A percentile compares a stretch with the other conserved stretches of the same genome.
phyloP scores from a whole-genome alignment of 2,113 vertebrate species.

The Talpa occidentalis region DNA sequence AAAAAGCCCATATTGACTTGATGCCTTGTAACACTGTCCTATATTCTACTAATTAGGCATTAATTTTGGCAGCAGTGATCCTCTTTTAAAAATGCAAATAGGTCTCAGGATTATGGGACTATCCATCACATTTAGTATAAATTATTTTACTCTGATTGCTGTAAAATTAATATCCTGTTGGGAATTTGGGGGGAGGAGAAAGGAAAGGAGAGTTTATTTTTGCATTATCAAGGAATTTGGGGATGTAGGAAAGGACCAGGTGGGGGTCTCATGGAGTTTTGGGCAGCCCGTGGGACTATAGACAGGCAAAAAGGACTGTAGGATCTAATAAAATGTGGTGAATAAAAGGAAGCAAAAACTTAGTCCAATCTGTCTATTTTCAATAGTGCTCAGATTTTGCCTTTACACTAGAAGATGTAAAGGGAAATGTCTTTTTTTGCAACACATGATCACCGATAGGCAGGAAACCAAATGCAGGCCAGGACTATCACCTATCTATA shows the following conservation, averaged over 20 bases:
- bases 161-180: background rate
- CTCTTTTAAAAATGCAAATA: constrained; percentile 2
- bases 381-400: background rate
- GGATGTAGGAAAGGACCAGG: background rate
- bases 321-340: background rate
- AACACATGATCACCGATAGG: background rate
- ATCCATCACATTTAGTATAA: constrained; percentile 17
- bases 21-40: background rate
- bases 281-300: background rate
- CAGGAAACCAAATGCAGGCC: background rate
- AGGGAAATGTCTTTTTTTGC: background rate
- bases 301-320: background rate
- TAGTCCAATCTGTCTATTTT: background rate
- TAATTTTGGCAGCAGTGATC: constrained; percentile 21
- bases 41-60: background rate
- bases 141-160: constrained; percentile 28
- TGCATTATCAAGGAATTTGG: background rate
- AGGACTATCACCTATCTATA: background rate
- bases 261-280: background rate
- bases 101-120: background rate
- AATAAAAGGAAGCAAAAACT: background rate
- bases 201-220: background rate
- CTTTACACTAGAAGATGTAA: background rate
- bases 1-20: background rate
- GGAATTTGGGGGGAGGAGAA: background rate